phyloP scores from a whole-genome alignment of 2,888 invertebrate species.

The Caenorhabditis macrosperma region DNA sequence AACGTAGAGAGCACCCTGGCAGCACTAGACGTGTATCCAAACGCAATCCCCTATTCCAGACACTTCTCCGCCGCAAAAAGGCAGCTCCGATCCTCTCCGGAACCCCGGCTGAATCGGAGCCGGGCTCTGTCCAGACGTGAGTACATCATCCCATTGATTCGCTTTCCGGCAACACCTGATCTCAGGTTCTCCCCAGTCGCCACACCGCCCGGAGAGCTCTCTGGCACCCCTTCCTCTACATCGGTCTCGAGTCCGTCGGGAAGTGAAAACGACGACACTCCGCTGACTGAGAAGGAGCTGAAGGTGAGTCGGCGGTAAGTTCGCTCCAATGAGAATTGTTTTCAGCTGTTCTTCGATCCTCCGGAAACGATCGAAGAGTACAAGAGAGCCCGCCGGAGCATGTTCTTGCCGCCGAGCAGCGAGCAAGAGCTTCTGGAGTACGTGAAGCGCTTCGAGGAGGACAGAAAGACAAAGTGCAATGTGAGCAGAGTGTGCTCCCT shows the following conservation, averaged over 20 bases:
- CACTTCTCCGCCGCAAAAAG: constrained; percentile 48
- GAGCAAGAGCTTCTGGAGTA: constrained; percentile 56
- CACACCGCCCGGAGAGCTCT: constrained; percentile 48
- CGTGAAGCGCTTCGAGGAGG: constrained; percentile 46
- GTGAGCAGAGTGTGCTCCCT: constrained; percentile 18
- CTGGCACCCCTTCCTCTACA: neutral
- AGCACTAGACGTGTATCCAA: too few relatives aligned
- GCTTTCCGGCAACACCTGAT: neutral
- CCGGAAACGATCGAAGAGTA: constrained; percentile 64
- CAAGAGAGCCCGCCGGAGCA: constrained; percentile 54
- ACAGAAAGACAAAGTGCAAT: constrained; percentile 61
- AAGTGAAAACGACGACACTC: constrained; percentile 18
- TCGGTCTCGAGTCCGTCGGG: neutral
- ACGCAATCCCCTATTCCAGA: constrained; percentile 16
- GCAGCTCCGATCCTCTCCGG: constrained; percentile 43
- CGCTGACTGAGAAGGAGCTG: constrained; percentile 68
- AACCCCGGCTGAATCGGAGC: constrained; percentile 55
- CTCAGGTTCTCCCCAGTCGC: constrained; percentile 52
- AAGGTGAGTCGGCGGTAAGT: constrained; percentile 43
- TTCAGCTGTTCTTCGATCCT: constrained; percentile 67
- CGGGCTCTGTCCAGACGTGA: constrained; percentile 39
- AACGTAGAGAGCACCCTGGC: too few relatives aligned
- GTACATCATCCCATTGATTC: neutral
- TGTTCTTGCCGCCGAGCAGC: constrained; percentile 66
- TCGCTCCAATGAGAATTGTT: neutral